Evolutionary conservation across 2,888 invertebrate genomes (phyloP), one percentile per base, ranked within the genome.

Genomic region (Caenorhabditis zanzibari): DNA sequence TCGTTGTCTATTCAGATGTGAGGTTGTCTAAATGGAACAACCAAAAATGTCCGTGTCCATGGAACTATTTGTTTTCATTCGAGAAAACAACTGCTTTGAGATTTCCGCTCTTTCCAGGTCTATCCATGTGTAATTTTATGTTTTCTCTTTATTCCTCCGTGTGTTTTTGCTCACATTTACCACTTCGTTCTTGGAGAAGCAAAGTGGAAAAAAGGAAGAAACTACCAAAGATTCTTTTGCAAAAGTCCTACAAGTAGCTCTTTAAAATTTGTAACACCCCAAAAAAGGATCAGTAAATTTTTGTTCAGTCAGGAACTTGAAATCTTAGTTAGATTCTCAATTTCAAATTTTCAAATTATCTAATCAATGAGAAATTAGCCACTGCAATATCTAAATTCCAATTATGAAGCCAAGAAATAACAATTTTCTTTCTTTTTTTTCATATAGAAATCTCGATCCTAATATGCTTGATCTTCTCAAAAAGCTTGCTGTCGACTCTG

Each of bases 1-100:
- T 38, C 61, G 24, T 61, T 24, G 38, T 61, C 38, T 38, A 61
- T 41, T 24, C 41, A 61, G 59, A 41, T 24, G 41, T 14, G 22
- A 19, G 24, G 14, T 41, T 41, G 61, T 41, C 59, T 16, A 41
- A 24, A 24, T 41, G 61, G 38, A 12, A 19, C 9, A 22, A 32
- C 24, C 2, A 24, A 58, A 72, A 72, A 72, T 59, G 44, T 58
- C 49, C 52, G 19, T 68, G 68, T 35, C 52, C 35, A 54, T 54
- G 61, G 71, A 44, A 58, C 41, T 71, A 44, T 71, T 58, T 71
- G 56, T 71, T 61, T 73, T 61, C 24, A 61, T 63, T 73, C 61
- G 24, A 73, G 32, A 73, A 61, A 73, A 63, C 61, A 73, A 73
- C 73, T 73, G 61, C 73, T 35, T 61, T 54, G 35, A 74, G 74